Percentiles rank a stretch among this genome's conserved stretches.
Evolutionary conservation across 2,888 invertebrate species (phyloP).

Genomic region (Junonia oenone): DNA sequence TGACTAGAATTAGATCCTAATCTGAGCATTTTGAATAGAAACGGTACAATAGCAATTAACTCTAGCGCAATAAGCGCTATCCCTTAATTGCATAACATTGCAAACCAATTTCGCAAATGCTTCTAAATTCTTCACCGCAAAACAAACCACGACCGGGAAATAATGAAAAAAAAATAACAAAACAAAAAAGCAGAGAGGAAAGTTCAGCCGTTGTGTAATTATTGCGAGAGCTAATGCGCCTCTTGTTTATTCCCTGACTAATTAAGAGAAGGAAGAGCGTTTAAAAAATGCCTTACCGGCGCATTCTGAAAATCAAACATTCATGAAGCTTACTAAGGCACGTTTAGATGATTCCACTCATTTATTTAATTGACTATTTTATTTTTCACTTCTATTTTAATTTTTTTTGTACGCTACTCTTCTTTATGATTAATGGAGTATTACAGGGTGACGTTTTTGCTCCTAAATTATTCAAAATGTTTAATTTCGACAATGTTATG

Average conservation of each 20-base stretch:
- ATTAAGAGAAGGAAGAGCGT: slow-evolving; percentile 73
- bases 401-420: slow-evolving; percentile 13
- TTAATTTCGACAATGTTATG: neutral
- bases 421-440: slow-evolving; percentile 1
- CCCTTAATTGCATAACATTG: slow-evolving; percentile 51
- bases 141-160: slow-evolving; percentile 48
- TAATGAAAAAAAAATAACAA: slow-evolving; percentile 40
- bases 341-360: slow-evolving; percentile 45
- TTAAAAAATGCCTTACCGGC: slow-evolving; percentile 57
- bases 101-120: slow-evolving; percentile 69
- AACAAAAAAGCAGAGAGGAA: slow-evolving; percentile 33
- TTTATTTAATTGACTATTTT: slow-evolving; percentile 41
- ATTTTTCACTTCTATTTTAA: slow-evolving; percentile 37
- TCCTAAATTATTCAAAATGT: neutral
- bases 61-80: slow-evolving; percentile 21
- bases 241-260: slow-evolving; percentile 76
- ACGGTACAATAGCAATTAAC: slow-evolving; percentile 13
- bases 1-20: slow-evolving; percentile 33
- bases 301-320: slow-evolving; percentile 68
- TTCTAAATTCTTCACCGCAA: slow-evolving; percentile 67
- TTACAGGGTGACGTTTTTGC: slow-evolving; percentile 2
- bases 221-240: slow-evolving; percentile 75
- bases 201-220: slow-evolving; percentile 62
- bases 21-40: neutral
- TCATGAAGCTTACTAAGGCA: slow-evolving; percentile 54